phyloP scores from a whole-genome alignment of 2,797 vertebrate genomes.

The Acanthornis magna region DNA sequence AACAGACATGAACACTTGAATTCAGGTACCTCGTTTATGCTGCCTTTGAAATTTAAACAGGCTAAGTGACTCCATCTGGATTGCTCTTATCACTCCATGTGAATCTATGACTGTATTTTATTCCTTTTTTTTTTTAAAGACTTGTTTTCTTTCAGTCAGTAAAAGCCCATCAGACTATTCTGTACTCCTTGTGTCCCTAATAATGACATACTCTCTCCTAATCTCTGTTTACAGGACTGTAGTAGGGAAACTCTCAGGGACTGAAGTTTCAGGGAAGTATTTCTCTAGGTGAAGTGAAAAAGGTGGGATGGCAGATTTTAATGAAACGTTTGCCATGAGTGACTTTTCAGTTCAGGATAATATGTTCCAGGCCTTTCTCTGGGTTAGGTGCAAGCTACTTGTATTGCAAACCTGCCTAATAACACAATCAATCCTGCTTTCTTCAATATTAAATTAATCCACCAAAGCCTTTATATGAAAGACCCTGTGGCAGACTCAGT shows the following conservation, averaged over 20 bases:
- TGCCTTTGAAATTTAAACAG: slow-evolving; percentile 28
- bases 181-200: background rate
- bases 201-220: background rate
- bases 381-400: background rate
- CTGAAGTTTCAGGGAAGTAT: background rate
- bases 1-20: background rate
- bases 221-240: background rate
- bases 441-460: background rate
- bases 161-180: background rate
- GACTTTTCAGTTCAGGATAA: background rate
- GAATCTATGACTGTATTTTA: background rate
- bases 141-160: background rate
- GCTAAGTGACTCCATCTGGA: background rate
- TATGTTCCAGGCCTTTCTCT: background rate
- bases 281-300: background rate
- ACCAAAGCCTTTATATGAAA: background rate
- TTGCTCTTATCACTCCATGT: background rate
- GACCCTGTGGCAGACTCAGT: background rate
- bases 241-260: background rate
- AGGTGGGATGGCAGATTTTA: background rate
- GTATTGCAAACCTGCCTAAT: background rate
- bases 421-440: background rate
- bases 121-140: background rate
- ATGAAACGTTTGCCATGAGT: accelerated
- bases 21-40: background rate